Evolutionary conservation across 2,113 vertebrate genomes (phyloP).

Genomic region (Odontophorus gujanensis): DNA sequence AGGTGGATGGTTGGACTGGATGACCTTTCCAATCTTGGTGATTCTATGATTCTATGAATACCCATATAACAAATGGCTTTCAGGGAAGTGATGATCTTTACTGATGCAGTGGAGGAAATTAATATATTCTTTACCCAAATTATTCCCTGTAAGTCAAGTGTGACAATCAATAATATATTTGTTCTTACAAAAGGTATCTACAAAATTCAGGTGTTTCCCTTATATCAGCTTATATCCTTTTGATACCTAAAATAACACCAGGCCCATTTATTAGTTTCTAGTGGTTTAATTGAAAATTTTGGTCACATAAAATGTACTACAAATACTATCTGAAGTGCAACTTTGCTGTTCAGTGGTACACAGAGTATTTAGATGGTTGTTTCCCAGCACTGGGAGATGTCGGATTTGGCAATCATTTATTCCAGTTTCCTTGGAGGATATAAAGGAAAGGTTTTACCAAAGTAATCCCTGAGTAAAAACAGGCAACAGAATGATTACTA

Average conservation of each 20-base stretch:
- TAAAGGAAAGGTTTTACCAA: slow-evolving; percentile 29
- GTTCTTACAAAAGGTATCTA: neutral
- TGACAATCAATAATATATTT: neutral
- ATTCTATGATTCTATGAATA: neutral
- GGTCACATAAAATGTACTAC: slow-evolving; percentile 69
- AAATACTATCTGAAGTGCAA: slow-evolving; percentile 54
- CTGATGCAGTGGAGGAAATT: slow-evolving; percentile 29
- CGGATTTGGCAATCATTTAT: neutral
- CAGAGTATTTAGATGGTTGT: slow-evolving; percentile 52
- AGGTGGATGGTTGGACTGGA: too few relatives aligned
- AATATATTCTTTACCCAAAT: slow-evolving; percentile 57
- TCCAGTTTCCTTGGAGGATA: slow-evolving; percentile 44
- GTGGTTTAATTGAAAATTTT: slow-evolving; percentile 76
- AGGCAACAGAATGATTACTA: neutral
- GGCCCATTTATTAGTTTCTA: slow-evolving; percentile 68
- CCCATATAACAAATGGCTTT: neutral
- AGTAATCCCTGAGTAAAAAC: neutral
- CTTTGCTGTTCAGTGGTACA: slow-evolving; percentile 44
- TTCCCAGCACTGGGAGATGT: slow-evolving; percentile 57
- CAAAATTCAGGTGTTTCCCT: slow-evolving; percentile 68
- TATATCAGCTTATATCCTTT: slow-evolving; percentile 72
- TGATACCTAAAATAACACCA: slow-evolving; percentile 68
- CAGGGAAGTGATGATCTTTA: neutral
- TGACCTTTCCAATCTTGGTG: too few relatives aligned
- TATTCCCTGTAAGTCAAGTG: slow-evolving; percentile 22